A percentile compares a stretch with the other conserved stretches of the same genome.
Evolutionary conservation across 1,140 invertebrate species (phyloP).

Genomic region (Anastrepha ludens): DNA sequence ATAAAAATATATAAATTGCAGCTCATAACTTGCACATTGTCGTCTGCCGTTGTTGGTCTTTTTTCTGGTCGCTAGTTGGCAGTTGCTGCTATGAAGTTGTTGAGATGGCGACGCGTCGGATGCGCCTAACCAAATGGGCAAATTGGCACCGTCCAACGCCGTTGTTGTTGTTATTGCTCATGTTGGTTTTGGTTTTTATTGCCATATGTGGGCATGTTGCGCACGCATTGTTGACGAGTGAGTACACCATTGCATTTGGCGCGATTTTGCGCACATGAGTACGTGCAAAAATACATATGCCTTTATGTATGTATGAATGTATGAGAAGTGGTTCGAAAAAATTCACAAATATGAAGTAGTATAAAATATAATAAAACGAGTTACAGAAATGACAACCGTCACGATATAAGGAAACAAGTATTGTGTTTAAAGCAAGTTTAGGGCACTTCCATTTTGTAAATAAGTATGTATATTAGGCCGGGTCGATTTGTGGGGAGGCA

Average conservation of each 20-base stretch:
- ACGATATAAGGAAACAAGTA: too few species aligned
- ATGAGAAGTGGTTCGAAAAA: neutral
- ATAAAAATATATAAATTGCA: conserved; percentile 42
- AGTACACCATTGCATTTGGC: conserved; percentile 1
- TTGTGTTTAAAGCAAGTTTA: too few species aligned
- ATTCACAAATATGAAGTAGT: neutral
- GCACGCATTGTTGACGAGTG: conserved; percentile 6
- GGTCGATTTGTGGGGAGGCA: too few species aligned
- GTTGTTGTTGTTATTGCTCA: neutral
- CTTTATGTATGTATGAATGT: neutral
- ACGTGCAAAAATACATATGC: too few species aligned
- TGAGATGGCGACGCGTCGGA: conserved; percentile 8
- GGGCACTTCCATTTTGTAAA: too few species aligned
- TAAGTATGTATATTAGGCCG: too few species aligned
- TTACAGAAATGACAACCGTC: too few species aligned
- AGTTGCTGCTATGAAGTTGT: neutral
- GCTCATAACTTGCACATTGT: conserved; percentile 34
- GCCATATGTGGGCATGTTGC: conserved; percentile 43
- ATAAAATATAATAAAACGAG: too few species aligned
- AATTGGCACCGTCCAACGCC: conserved; percentile 11
- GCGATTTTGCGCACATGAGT: neutral
- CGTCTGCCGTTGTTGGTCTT: neutral
- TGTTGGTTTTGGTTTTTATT: neutral
- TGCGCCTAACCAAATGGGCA: conserved; percentile 41
- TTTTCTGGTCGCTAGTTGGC: neutral